Conservation (phyloP, 1,140 invertebrate genomes). For the Nasonia longicornis region DNA sequence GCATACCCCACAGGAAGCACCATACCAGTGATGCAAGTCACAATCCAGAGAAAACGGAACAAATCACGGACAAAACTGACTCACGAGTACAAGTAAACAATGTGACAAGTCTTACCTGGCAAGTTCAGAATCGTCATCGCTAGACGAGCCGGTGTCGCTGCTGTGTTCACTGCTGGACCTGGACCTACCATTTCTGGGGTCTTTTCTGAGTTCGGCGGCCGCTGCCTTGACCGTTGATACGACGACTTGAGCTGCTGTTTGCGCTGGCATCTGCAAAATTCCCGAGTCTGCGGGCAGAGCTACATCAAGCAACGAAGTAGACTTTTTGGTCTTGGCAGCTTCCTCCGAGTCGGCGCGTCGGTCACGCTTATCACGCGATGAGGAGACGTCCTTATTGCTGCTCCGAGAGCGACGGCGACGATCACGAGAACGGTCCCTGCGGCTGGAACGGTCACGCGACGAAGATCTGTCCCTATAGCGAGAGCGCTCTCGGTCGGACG, state of each 20-base stretch:
- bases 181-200: conserved; percentile 65
- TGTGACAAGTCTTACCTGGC: conserved; percentile 50
- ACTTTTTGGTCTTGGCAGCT: neutral
- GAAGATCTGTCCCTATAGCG: conserved; percentile 63
- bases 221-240: conserved; percentile 20
- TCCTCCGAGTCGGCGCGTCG: conserved; percentile 40
- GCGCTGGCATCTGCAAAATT: conserved; percentile 30
- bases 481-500: conserved; percentile 55
- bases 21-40: neutral
- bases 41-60: neutral
- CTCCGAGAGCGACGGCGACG: conserved; percentile 50
- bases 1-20: neutral
- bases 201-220: conserved; percentile 56
- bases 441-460: conserved; percentile 64
- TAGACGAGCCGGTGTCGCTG: conserved; percentile 65
- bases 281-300: conserved; percentile 10
- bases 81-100: neutral
- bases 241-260: conserved; percentile 41
- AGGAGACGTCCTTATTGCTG: conserved; percentile 58
- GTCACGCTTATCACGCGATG: conserved; percentile 58
- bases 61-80: neutral
- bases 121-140: conserved; percentile 57
- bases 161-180: conserved; percentile 68
- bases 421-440: conserved; percentile 62
- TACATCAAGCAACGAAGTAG: neutral